Conservation (phyloP, 2,797 vertebrate species). For the Gouania willdenowi region DNA sequence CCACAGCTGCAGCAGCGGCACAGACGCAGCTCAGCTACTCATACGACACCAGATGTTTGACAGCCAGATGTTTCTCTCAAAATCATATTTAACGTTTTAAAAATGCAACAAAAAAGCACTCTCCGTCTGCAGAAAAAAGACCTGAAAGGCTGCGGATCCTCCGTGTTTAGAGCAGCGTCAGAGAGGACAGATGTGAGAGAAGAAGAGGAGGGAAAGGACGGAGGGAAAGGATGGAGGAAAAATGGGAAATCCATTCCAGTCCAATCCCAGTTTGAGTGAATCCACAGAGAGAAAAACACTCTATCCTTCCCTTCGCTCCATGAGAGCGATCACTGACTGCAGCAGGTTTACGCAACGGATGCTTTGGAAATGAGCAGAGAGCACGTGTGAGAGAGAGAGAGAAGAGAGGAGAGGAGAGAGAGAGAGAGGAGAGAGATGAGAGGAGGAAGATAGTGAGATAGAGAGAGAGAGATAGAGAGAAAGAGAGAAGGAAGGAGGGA, state of each 20-base stretch:
- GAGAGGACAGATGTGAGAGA: slow-evolving; percentile 52
- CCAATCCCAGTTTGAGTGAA: slow-evolving; percentile 23
- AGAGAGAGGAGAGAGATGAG: no score
- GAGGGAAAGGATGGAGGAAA: slow-evolving; percentile 39
- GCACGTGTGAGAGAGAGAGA: slow-evolving; percentile 39
- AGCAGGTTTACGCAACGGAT: slow-evolving; percentile 76
- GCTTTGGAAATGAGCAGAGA: slow-evolving; percentile 69
- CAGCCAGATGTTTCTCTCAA: slow-evolving; percentile 21
- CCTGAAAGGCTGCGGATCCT: no score
- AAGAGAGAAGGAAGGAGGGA: background rate
- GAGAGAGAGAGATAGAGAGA: slow-evolving; percentile 10
- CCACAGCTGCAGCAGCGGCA: slow-evolving; percentile 3
- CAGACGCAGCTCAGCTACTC: slow-evolving; percentile 13
- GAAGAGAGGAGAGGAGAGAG: slow-evolving; percentile 2
- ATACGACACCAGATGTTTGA: background rate
- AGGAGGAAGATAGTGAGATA: background rate
- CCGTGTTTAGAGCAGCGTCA: slow-evolving; percentile 34
- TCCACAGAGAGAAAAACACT: slow-evolving; percentile 42
- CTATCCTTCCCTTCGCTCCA: slow-evolving; percentile 48
- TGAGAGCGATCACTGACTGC: slow-evolving; percentile 71
- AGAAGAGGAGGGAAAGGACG: slow-evolving; percentile 42
- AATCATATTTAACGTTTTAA: slow-evolving; percentile 13
- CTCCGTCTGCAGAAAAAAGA: no score
- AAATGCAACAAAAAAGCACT: slow-evolving; percentile 13
- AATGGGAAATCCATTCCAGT: slow-evolving; percentile 44